Evolutionary conservation across 1,140 invertebrate species (phyloP), one percentile per base, ranked within the genome.

Genomic region (Ips typographus): DNA sequence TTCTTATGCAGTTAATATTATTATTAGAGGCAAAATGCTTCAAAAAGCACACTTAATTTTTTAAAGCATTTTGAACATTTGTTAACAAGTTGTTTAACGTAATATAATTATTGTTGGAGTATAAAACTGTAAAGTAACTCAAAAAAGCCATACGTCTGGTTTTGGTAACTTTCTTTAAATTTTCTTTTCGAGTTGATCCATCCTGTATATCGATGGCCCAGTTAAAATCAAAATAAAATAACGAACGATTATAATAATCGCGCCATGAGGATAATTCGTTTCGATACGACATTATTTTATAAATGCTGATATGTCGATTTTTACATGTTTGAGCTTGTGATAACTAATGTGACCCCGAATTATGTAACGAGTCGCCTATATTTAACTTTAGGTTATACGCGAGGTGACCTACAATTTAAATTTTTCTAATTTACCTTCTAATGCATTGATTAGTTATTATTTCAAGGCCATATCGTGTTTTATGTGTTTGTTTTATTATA

Each of bases 331-430:
- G 37, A 53, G 41, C 40, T 53, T 51, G 37, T 61, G 51, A 68
- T 22, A 22, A 22, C 22, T 47, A 61, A 68, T 36, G 40, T 68
- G 51, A 61, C 57, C 57, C 49, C 58, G 40, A 68, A 59, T 68
- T 62, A 68, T 62, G 66, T 68, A 66, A 57, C 57, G 44, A 36
- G n/a, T 52, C 47, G 59, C 8, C 5, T 41, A 58, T 58, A 58
- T 41, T 58, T 55, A 55, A 37, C 37, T 55, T 55, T 49, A 22
- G 44, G 44, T 49, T 22, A 49, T 49, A 22, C 22, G 22, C 22
- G 22, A 22, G 22, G 22, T 22, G 22, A 22, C 22, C 22, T 22
- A 22, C 22, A 22, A 22, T 22, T 22, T 22, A 22, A 22, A 22
- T 22, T 22, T 22, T 22, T 22, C 22, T 22, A 22, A 22, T 22